Base-by-base conservation (phyloP, 2,113 vertebrate genomes). In the Leptobrachium leishanense region DNA sequence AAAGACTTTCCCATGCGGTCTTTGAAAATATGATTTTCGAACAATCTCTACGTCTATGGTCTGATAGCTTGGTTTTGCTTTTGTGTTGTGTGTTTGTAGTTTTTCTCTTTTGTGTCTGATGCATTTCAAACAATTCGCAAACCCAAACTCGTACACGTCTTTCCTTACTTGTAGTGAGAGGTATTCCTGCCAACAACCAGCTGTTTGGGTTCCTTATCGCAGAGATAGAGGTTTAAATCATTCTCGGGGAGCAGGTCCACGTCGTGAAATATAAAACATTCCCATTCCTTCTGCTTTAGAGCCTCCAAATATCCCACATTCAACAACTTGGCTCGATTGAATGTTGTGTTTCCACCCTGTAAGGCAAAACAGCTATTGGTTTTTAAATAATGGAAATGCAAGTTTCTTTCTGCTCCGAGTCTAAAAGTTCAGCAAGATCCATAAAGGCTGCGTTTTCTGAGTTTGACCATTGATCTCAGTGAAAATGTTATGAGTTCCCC, bases 251-350 rank as follows among this genome's bases (percentile, higher is more conserved):
- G 86, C 80, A 99, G 89, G 85, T 99, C 97, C 77, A 98, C 98
- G 43, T 99, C 98, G 0, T 99, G 97, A 86, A 99, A 97, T 84
- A 99, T 91, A 79, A 99, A 98, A 82, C 98, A 99, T 70, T 97
- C 95, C 97, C 97, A 99, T 31, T 71, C 88, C 20, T 88, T 89
- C 84, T 99, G 95, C 84, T 95, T 99, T 72, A 98, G 86, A 3
- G 97, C 95, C 85, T 99, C 97, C 81, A 99, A 80, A 84, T 95
- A 99, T 7, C 98, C 98, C 55, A 98, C 89, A 62, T 99, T 99
- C 84, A 99, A 86, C 83, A 99, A 89, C 88, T 96, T 99, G 83
- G 97, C 98, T 73, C 98, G 92, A 87, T 99, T 99, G 86, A 99
- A 99, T 67, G 91, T 97, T 20, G 82, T 89, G 82, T 85, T 91